Percentiles rank a stretch among this genome's conserved stretches.
These are phyloP conservation scores for Coendou prehensilis DNA, from an alignment of 2,797 vertebrate species.

Conservation along the genomic window DNA sequence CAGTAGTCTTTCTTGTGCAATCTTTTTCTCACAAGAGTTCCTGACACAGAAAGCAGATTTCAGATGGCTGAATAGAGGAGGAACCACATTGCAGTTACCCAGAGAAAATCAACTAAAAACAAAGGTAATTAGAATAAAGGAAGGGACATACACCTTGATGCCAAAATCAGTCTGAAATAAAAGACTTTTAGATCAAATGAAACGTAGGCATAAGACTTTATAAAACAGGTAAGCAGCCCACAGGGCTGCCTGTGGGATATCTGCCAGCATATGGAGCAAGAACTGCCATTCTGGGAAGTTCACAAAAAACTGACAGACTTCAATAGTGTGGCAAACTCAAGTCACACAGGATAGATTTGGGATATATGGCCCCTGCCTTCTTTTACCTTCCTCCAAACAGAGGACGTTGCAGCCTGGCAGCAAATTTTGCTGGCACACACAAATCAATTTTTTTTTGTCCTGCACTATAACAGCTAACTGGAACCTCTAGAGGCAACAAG, in stretches of 20 bases:
- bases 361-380: neutral
- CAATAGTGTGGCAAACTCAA: neutral
- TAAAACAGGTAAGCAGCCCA: neutral
- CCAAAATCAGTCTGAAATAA: neutral
- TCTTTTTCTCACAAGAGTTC: neutral
- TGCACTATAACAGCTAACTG: neutral
- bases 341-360: neutral
- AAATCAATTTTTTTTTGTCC: neutral
- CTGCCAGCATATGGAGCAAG: neutral
- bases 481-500: neutral
- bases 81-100: neutral
- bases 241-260: neutral
- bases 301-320: neutral
- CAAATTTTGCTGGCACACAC: neutral
- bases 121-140: neutral
- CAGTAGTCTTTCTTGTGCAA: neutral
- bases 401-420: neutral
- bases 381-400: neutral
- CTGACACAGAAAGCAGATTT: neutral
- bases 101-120: neutral
- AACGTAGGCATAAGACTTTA: neutral
- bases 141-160: neutral
- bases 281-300: neutral
- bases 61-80: neutral
- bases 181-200: neutral